Evolutionary conservation across 2,888 invertebrate species (phyloP).

Genomic region (Rotaria macrura): DNA sequence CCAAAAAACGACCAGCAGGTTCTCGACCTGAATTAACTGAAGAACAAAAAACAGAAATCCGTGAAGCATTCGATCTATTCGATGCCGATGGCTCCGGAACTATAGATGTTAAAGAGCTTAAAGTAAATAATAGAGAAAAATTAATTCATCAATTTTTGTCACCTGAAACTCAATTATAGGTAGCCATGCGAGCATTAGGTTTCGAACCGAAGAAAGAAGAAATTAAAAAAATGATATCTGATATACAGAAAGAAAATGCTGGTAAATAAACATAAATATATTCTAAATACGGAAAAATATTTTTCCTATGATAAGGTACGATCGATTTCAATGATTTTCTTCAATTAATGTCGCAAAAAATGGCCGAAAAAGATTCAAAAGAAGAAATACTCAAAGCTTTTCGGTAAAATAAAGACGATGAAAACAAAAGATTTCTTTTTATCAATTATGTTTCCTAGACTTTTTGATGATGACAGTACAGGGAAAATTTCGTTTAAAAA

Average conservation of each 20-base stretch:
- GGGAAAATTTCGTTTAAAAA: slow-evolving; percentile 81
- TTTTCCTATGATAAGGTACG: slow-evolving; percentile 44
- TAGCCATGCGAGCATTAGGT: slow-evolving; percentile 81
- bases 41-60: slow-evolving; percentile 79
- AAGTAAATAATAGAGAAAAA: slow-evolving; percentile 55
- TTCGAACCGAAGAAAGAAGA: slow-evolving; percentile 96
- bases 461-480: slow-evolving; percentile 92
- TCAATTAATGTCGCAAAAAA: slow-evolving; percentile 75
- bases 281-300: no score
- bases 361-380: slow-evolving; percentile 85
- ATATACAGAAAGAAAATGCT: slow-evolving; percentile 74
- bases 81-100: slow-evolving; percentile 76
- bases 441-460: slow-evolving; percentile 46
- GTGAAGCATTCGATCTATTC: slow-evolving; percentile 86
- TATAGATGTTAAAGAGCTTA: slow-evolving; percentile 80
- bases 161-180: slow-evolving; percentile 41
- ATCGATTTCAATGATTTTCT: slow-evolving; percentile 78
- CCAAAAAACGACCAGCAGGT: slow-evolving; percentile 27
- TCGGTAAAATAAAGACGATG: slow-evolving; percentile 40
- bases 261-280: slow-evolving; percentile 52
- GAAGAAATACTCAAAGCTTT: slow-evolving; percentile 95
- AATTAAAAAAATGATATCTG: slow-evolving; percentile 81
- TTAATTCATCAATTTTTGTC: no score
- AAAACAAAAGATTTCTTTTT: background rate
- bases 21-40: slow-evolving; percentile 63